These are phyloP conservation scores for Drosophila subquinaria DNA, from an alignment of 2,888 invertebrate species.

Conservation along the genomic window DNA sequence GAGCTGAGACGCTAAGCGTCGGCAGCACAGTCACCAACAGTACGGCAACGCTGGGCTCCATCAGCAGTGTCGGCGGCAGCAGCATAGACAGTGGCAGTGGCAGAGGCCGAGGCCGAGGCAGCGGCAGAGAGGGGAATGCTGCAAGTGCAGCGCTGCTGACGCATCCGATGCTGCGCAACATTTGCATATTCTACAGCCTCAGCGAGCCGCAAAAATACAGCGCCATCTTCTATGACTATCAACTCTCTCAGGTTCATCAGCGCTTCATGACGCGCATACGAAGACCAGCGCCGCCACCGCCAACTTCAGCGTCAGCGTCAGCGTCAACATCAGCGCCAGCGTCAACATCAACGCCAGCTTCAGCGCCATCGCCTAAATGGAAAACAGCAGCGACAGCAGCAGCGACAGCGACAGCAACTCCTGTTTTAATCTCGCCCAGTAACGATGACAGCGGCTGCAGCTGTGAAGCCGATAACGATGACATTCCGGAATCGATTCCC, in stretches of 20 bases:
- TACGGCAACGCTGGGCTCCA: slow-evolving; percentile 78
- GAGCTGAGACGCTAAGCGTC: slow-evolving; percentile 66
- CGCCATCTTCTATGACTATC: slow-evolving; percentile 84
- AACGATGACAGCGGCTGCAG: slow-evolving; percentile 73
- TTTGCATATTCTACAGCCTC: slow-evolving; percentile 82
- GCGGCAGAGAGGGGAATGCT: not conserved
- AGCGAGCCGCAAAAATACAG: no score
- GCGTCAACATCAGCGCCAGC: no score
- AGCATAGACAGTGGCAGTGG: slow-evolving; percentile 28
- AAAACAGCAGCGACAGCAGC: not conserved
- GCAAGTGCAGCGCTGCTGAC: slow-evolving; percentile 43
- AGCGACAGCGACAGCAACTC: not conserved
- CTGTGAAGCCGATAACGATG: slow-evolving; percentile 57
- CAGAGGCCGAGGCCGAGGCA: slow-evolving; percentile 23
- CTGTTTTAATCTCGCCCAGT: slow-evolving; percentile 19
- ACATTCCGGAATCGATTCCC: slow-evolving; percentile 42
- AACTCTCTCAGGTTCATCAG: slow-evolving; percentile 73
- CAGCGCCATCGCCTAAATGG: not conserved
- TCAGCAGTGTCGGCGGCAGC: slow-evolving; percentile 51
- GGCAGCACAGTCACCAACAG: slow-evolving; percentile 84
- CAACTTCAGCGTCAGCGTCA: not conserved
- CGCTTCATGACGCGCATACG: slow-evolving; percentile 71
- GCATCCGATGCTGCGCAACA: slow-evolving; percentile 78
- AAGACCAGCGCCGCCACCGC: slow-evolving; percentile 42
- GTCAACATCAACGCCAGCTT: no score